phyloP scores from a whole-genome alignment of 2,888 invertebrate species.

The Leptinotarsa peninsularis region DNA sequence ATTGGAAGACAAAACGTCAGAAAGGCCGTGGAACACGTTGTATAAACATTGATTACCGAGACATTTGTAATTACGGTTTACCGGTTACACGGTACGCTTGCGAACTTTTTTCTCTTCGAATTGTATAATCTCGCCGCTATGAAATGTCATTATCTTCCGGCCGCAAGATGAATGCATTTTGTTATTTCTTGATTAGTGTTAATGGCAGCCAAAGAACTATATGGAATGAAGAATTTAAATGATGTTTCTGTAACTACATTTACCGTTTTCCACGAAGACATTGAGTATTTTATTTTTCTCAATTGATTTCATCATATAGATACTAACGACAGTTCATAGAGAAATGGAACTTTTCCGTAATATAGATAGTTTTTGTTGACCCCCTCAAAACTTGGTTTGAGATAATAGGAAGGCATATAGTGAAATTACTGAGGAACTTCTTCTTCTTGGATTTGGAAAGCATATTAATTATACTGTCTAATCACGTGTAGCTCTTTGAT shows the following conservation, averaged over 20 bases:
- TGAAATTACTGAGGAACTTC: too few relatives aligned
- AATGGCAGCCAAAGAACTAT: background rate
- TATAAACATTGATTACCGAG: constrained; percentile 30
- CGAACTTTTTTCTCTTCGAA: constrained; percentile 6
- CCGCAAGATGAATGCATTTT: background rate
- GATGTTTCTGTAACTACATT: background rate
- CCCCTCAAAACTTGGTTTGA: too few relatives aligned
- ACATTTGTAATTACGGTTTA: constrained; percentile 32
- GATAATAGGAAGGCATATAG: too few relatives aligned
- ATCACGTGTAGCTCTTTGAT: too few relatives aligned
- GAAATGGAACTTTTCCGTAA: too few relatives aligned
- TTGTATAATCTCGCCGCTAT: constrained; percentile 18
- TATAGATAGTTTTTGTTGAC: too few relatives aligned
- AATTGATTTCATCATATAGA: too few relatives aligned
- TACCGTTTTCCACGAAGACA: background rate
- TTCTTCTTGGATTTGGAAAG: too few relatives aligned
- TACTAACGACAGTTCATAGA: too few relatives aligned
- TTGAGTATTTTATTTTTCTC: too few relatives aligned
- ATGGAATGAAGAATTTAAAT: background rate
- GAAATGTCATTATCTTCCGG: constrained; percentile 22
- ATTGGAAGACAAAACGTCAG: constrained; percentile 18
- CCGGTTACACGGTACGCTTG: constrained; percentile 16
- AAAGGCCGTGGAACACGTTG: constrained; percentile 22
- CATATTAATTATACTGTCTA: too few relatives aligned
- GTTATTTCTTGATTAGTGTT: constrained; percentile 12